Conservation (phyloP, 2,888 invertebrate genomes). For the Papilio demoleus region DNA sequence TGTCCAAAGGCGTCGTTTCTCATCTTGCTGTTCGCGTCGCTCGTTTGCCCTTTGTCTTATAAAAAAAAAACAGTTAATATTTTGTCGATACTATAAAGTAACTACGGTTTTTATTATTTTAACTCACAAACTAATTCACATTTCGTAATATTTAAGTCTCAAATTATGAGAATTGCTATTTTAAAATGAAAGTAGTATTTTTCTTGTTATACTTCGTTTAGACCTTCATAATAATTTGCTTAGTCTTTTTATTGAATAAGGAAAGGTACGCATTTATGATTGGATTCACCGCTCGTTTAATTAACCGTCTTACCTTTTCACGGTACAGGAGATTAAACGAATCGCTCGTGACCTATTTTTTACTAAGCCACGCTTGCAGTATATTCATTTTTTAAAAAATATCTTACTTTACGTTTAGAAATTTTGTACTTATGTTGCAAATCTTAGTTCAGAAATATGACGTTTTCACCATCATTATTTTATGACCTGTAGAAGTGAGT, state of each 20-base stretch:
- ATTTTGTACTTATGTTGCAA: neutral
- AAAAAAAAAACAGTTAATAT: too few relatives aligned
- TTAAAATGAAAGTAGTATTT: constrained; percentile 10
- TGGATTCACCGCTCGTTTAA: constrained; percentile 30
- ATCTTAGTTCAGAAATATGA: neutral
- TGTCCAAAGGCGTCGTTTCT: too few relatives aligned
- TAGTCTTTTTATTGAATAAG: constrained; percentile 34
- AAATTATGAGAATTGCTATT: neutral
- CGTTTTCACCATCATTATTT: neutral
- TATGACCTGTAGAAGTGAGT: neutral
- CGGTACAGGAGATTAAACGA: constrained; percentile 14
- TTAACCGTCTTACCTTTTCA: constrained; percentile 32
- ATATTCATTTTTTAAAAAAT: neutral
- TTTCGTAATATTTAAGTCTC: too few relatives aligned
- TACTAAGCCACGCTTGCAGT: neutral
- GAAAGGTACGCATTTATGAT: constrained; percentile 33
- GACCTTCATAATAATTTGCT: constrained; percentile 1
- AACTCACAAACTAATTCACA: too few relatives aligned
- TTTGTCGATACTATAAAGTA: too few relatives aligned
- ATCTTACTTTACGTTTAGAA: constrained; percentile 1
- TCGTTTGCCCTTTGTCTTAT: too few relatives aligned
- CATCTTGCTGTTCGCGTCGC: too few relatives aligned
- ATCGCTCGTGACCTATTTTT: constrained; percentile 22
- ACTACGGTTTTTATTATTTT: too few relatives aligned
- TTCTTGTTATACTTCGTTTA: neutral